Evolutionary conservation across 2,888 invertebrate genomes (phyloP), one percentile per base, ranked within the genome.

Genomic region (Nymphalis c-album): DNA sequence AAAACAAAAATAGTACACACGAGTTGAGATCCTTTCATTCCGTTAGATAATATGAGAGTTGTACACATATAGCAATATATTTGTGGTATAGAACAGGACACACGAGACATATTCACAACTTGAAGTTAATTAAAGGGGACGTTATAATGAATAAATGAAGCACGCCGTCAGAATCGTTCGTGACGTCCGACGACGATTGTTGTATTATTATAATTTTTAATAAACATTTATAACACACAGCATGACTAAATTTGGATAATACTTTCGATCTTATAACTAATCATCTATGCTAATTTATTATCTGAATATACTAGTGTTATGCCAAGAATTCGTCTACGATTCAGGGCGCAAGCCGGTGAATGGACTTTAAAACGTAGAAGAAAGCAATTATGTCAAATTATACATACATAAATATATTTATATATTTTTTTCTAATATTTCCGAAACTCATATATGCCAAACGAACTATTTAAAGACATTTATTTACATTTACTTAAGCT

Each of bases 231-330:
- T 83, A 88, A 90, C 90, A 90, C 89, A 88, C 86, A 88, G 88
- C 88, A 83, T 88, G 82, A 83, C 90, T 90, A 90, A 88, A 85
- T 85, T 89, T 90, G 91, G 89, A 87, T 91, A 91, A 91, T 91
- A 91, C 91, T 91, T 91, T 89, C 85, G 84, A 87, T 85, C 91
- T 91, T 90, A 87, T 71, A 82, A 72, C 87, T 88, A 88, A 78
- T 77, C 82, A 81, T 84, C 87, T 88, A 90, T 81, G 79, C 88
- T 90, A 89, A 86, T 80, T 90, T 90, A 90, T 90, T 88, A 90
- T 90, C 87, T 79, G 87, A 78, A 83, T 90, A 90, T 81, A 81
- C 78, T 81, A 89, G 82, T 84, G 84, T 85, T 76, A 80, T 84
- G 86, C 85, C 81, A 82, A 84, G 82, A 83, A 82, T 48, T 78